phyloP scores from a whole-genome alignment of 2,888 invertebrate genomes.

The Nemoura dubitans region DNA sequence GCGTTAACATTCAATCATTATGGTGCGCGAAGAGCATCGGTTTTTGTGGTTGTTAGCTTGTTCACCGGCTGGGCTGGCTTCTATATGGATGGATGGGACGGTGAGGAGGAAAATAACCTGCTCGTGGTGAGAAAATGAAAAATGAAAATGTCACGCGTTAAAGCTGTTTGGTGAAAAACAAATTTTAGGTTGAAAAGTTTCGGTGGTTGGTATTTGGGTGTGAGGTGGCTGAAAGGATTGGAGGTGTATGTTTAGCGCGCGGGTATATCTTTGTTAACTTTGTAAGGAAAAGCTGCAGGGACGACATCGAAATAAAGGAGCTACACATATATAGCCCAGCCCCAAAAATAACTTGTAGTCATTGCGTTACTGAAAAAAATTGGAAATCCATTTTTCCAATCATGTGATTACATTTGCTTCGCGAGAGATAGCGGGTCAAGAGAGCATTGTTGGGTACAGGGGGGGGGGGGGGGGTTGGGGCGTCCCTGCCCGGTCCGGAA shows the following conservation, averaged over 20 bases:
- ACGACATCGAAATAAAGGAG: neutral
- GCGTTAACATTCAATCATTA: constrained; percentile 7
- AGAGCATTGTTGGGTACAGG: too few species aligned
- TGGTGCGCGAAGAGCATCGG: neutral
- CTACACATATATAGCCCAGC: too few species aligned
- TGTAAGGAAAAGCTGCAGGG: neutral
- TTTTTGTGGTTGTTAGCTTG: constrained; percentile 5
- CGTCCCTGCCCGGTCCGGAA: neutral
- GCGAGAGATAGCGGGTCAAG: constrained; percentile 17
- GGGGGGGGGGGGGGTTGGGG: too few species aligned
- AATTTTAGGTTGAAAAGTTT: constrained; percentile 26
- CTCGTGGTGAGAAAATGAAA: constrained; percentile 1
- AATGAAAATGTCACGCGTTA: constrained; percentile 24
- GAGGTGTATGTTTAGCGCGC: neutral
- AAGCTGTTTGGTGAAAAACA: neutral
- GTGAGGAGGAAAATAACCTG: neutral
- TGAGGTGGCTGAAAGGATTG: neutral
- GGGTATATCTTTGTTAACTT: neutral
- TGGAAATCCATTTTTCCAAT: neutral
- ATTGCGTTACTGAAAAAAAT: neutral
- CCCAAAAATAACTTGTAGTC: neutral
- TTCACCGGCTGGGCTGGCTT: neutral
- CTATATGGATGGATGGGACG: neutral
- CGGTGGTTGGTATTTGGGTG: neutral
- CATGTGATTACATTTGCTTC: constrained; percentile 18